These are phyloP conservation scores for Falco novaeseelandiae DNA, from an alignment of 2,797 vertebrate species.

Conservation along the genomic window DNA sequence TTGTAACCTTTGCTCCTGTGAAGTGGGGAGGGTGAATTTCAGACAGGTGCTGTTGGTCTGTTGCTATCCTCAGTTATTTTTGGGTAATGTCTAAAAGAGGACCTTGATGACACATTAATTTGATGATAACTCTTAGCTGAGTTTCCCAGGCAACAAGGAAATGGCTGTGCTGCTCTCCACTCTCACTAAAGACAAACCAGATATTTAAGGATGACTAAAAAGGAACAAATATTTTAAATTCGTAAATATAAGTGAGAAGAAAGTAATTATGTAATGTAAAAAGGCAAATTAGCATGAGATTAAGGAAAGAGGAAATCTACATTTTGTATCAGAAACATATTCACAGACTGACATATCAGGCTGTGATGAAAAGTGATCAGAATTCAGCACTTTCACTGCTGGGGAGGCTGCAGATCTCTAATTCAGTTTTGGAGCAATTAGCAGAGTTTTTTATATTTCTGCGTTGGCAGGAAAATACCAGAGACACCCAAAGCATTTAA, in stretches of 20 bases:
- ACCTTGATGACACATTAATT: background rate
- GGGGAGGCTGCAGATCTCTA: background rate
- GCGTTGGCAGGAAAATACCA: background rate
- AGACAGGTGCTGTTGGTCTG: background rate
- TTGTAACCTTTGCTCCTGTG: background rate
- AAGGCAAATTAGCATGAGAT: background rate
- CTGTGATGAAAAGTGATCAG: background rate
- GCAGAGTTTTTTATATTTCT: background rate
- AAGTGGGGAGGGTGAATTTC: background rate
- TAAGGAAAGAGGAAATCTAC: background rate
- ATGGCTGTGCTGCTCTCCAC: background rate
- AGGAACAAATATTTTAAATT: background rate
- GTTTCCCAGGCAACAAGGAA: conserved; percentile 30
- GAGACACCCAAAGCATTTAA: background rate
- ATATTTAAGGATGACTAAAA: background rate
- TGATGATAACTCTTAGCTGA: background rate
- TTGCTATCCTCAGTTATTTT: background rate
- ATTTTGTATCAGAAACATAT: background rate
- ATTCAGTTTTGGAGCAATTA: background rate
- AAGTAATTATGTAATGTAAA: background rate
- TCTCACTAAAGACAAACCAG: background rate
- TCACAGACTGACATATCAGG: background rate
- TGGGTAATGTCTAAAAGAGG: background rate
- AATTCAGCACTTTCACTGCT: background rate
- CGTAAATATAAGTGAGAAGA: background rate